These are phyloP conservation scores for Rhinogobio ventralis DNA, from an alignment of 2,797 vertebrate species.

Conservation along the genomic window DNA sequence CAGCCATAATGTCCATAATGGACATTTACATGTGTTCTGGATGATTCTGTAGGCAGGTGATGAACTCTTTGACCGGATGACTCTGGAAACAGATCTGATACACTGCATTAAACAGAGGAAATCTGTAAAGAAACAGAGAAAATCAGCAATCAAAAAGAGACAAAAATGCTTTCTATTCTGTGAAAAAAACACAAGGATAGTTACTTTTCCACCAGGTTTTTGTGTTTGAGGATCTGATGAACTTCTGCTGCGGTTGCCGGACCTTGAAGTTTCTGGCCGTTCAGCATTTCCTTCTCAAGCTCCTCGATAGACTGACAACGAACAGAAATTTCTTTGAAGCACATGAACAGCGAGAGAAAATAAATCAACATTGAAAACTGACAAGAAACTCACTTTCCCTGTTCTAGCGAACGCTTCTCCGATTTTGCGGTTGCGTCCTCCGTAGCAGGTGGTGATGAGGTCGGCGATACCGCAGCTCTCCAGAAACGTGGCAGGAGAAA, in stretches of 20 bases:
- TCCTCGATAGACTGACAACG: slow-evolving; percentile 88
- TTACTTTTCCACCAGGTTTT: slow-evolving; percentile 90
- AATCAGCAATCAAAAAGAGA: not conserved
- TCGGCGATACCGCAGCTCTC: slow-evolving; percentile 96
- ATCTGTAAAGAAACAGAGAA: slow-evolving; percentile 74
- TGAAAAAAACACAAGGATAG: slow-evolving; percentile 54
- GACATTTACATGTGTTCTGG: slow-evolving; percentile 86
- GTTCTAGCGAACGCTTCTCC: slow-evolving; percentile 92
- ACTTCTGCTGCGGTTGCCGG: slow-evolving; percentile 90
- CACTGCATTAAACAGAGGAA: slow-evolving; percentile 93
- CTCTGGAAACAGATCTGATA: slow-evolving; percentile 89
- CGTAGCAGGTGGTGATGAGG: slow-evolving; percentile 97
- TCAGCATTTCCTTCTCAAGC: slow-evolving; percentile 94
- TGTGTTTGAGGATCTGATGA: slow-evolving; percentile 86
- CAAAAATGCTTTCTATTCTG: not conserved
- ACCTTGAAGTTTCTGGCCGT: slow-evolving; percentile 97
- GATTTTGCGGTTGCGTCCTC: slow-evolving; percentile 94
- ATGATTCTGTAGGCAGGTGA: slow-evolving; percentile 92
- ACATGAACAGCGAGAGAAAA: not conserved
- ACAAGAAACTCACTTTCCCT: slow-evolving; percentile 76
- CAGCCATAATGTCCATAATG: not conserved
- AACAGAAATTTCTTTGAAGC: not conserved
- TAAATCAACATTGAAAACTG: not conserved
- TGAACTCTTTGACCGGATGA: slow-evolving; percentile 88
- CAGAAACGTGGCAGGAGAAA: slow-evolving; percentile 88